A percentile compares a stretch with the other conserved stretches of the same genome.
phyloP scores from a whole-genome alignment of 1,140 invertebrate genomes.

The Panulirus ornatus region DNA sequence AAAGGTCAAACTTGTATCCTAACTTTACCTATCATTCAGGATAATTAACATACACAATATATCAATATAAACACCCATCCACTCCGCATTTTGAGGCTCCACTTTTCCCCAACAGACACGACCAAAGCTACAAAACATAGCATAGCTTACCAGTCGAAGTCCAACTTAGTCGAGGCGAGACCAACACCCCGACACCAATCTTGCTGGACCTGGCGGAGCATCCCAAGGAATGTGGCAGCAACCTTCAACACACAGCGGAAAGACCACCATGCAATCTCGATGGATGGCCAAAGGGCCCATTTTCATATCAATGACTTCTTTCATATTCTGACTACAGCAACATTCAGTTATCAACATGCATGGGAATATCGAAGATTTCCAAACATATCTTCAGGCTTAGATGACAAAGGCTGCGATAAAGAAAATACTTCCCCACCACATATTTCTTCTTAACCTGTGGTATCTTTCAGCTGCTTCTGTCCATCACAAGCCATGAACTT shows the following conservation, averaged over 20 bases:
- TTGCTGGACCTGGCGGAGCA: slow-evolving; percentile 53
- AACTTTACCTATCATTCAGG: background rate
- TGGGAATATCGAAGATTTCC: slow-evolving; percentile 16
- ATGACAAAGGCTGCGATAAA: slow-evolving; percentile 15
- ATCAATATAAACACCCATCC: background rate
- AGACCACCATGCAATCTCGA: slow-evolving; percentile 42
- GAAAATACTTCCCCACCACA: background rate
- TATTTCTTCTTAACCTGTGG: background rate
- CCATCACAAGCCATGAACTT: background rate
- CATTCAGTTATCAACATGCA: slow-evolving; percentile 50
- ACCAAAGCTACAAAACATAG: slow-evolving; percentile 69
- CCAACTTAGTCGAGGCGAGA: slow-evolving; percentile 43
- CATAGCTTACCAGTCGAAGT: slow-evolving; percentile 61
- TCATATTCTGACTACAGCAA: slow-evolving; percentile 51
- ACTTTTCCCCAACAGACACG: slow-evolving; percentile 63
- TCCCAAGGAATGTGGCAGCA: slow-evolving; percentile 59
- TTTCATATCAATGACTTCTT: slow-evolving; percentile 37
- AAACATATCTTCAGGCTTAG: slow-evolving; percentile 1
- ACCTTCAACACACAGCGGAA: slow-evolving; percentile 41
- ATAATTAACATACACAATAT: background rate
- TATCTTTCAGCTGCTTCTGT: background rate
- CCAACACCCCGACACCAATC: slow-evolving; percentile 64
- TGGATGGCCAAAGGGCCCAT: slow-evolving; percentile 32
- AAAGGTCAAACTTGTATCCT: background rate
- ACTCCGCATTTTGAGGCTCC: slow-evolving; percentile 36